These are phyloP conservation scores for Rhagoletis pomonella DNA, from an alignment of 1,140 invertebrate species.

Conservation along the genomic window DNA sequence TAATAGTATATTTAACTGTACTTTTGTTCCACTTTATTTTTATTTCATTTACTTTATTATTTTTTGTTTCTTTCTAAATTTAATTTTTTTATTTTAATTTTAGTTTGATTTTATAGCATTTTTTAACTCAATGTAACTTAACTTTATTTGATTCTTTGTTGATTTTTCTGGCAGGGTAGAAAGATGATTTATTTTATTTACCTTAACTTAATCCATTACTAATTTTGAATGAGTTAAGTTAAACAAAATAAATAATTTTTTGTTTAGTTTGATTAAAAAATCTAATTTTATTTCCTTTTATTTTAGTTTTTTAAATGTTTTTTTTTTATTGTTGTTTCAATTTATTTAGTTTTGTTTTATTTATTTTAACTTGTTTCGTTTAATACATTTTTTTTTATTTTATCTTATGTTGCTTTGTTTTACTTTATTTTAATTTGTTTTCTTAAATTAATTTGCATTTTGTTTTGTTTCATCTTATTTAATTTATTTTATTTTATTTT, in stretches of 20 bases:
- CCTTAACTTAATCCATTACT: neutral
- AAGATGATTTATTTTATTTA: neutral
- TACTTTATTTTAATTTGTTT: conserved; percentile 5
- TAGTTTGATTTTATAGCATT: too few species aligned
- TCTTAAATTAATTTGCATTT: neutral
- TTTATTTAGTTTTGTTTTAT: neutral
- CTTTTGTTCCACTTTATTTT: neutral
- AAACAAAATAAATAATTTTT: neutral
- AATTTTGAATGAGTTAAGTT: neutral
- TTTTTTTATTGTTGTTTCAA: neutral
- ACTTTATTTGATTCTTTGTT: too few species aligned
- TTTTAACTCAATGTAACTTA: too few species aligned
- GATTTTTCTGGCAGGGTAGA: too few species aligned
- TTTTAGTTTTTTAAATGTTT: neutral
- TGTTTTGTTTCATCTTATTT: neutral
- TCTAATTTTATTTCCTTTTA: neutral
- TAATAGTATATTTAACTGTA: conserved; percentile 5
- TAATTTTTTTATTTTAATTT: neutral
- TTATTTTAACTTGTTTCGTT: neutral
- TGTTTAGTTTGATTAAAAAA: neutral
- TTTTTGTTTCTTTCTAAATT: neutral
- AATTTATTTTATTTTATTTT: neutral
- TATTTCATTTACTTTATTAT: conserved; percentile 13
- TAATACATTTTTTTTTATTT: neutral
- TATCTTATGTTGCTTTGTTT: neutral